Conservation (phyloP, 2,888 invertebrate genomes). For the Clitarchus hookeri region DNA sequence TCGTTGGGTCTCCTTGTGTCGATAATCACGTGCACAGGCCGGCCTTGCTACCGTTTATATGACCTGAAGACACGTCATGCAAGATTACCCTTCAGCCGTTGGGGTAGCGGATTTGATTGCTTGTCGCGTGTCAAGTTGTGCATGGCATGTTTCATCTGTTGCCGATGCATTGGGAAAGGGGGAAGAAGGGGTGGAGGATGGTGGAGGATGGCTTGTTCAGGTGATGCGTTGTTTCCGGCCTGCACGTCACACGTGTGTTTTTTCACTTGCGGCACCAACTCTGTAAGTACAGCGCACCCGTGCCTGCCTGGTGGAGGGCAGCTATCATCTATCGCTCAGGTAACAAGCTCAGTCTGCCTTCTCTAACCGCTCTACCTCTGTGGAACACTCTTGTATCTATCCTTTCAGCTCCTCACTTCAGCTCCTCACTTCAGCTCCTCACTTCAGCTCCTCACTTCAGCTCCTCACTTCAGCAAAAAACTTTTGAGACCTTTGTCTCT, state of each 20-base stretch:
- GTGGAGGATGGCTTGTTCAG: neutral
- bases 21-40: too few species aligned
- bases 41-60: too few species aligned
- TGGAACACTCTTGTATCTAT: neutral
- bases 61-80: too few species aligned
- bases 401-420: neutral
- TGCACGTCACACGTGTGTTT: neutral
- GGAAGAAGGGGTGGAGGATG: neutral
- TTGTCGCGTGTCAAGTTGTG: too few species aligned
- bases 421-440: too few species aligned
- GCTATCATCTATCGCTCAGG: neutral
- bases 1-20: too few species aligned
- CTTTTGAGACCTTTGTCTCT: neutral
- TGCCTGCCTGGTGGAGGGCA: constrained; percentile 14
- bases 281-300: constrained; percentile 8
- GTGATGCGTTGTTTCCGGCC: neutral
- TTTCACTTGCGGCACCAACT: neutral
- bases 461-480: too few species aligned
- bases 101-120: too few species aligned
- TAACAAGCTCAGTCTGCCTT: neutral
- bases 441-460: too few species aligned
- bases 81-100: too few species aligned
- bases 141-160: neutral
- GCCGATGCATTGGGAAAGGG: neutral
- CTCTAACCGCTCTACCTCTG: neutral